Conservation (phyloP, 2,888 invertebrate species). For the Argyra leucocephala region DNA sequence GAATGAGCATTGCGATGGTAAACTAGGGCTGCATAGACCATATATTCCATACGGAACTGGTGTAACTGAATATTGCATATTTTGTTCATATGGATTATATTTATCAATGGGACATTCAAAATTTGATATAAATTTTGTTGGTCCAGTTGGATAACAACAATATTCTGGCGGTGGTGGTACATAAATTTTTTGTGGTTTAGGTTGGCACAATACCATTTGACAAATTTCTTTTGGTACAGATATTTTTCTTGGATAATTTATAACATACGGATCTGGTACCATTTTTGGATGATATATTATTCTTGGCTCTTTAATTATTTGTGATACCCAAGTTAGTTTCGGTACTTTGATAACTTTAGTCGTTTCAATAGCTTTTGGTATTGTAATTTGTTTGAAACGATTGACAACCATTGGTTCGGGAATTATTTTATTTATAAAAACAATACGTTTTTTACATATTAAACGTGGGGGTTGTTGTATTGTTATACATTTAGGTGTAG, state of each 20-base stretch:
- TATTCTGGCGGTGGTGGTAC: conserved; percentile 38
- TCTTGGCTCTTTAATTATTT: conserved; percentile 38
- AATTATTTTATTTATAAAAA: conserved; percentile 36
- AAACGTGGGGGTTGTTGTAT: conserved; percentile 38
- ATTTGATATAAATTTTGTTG: conserved; percentile 33
- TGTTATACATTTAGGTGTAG: conserved; percentile 36
- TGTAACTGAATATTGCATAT: conserved; percentile 31
- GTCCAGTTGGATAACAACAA: conserved; percentile 37
- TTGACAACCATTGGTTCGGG: conserved; percentile 37
- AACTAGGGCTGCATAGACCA: conserved; percentile 29
- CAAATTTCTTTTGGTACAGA: conserved; percentile 39
- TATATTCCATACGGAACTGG: conserved; percentile 28
- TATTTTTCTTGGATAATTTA: conserved; percentile 35
- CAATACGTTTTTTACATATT: conserved; percentile 37
- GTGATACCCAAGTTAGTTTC: conserved; percentile 36
- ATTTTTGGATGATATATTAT: conserved; percentile 37
- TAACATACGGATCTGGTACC: conserved; percentile 38
- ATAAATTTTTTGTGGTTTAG: conserved; percentile 38
- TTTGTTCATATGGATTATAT: conserved; percentile 30
- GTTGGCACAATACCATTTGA: conserved; percentile 38
- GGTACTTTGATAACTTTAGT: conserved; percentile 37
- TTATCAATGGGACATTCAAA: conserved; percentile 31
- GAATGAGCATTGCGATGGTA: conserved; percentile 24
- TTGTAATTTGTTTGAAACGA: conserved; percentile 35
- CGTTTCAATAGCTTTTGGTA: conserved; percentile 37